A percentile compares a stretch with the other conserved stretches of the same genome.
Conservation (phyloP, 2,888 invertebrate species). For the Lissocephala sabroskyi region DNA sequence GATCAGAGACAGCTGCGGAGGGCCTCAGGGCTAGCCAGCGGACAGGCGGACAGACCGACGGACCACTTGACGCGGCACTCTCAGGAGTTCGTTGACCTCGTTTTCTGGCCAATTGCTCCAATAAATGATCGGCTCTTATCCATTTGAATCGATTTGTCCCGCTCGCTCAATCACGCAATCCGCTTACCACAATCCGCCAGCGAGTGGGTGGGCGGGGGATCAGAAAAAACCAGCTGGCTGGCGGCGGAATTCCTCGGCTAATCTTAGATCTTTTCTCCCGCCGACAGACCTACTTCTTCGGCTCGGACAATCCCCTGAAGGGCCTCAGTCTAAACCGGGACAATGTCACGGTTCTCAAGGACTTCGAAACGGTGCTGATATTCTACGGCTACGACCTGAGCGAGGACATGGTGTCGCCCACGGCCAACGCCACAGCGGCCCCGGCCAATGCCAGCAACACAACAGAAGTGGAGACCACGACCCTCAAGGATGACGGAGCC, state of each 20-base stretch:
- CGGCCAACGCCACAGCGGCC: constrained; percentile 28
- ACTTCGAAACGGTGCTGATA: constrained; percentile 81
- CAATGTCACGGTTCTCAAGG: constrained; percentile 82
- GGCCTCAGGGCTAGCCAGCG: constrained; percentile 35
- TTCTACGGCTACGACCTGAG: constrained; percentile 88
- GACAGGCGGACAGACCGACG: too few relatives aligned
- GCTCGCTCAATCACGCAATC: not conserved
- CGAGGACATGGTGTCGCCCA: constrained; percentile 64
- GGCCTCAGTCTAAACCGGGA: constrained; percentile 86
- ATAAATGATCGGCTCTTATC: constrained; percentile 12
- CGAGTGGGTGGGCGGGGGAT: too few relatives aligned
- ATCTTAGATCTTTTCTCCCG: too few relatives aligned
- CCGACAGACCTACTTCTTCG: constrained; percentile 88
- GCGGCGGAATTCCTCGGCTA: too few relatives aligned
- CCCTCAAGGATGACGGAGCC: constrained; percentile 23
- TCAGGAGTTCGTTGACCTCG: constrained; percentile 44
- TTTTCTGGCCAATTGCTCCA: constrained; percentile 4
- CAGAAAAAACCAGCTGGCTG: not conserved
- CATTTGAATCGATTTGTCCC: not conserved
- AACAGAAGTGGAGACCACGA: constrained; percentile 29
- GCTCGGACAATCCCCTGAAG: constrained; percentile 86
- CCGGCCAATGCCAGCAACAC: constrained; percentile 19
- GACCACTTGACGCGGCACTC: not conserved
- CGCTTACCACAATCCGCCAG: not conserved
- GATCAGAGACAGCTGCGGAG: too few relatives aligned